Base-by-base conservation (phyloP, 2,888 invertebrate species). In the Phortica magna region DNA sequence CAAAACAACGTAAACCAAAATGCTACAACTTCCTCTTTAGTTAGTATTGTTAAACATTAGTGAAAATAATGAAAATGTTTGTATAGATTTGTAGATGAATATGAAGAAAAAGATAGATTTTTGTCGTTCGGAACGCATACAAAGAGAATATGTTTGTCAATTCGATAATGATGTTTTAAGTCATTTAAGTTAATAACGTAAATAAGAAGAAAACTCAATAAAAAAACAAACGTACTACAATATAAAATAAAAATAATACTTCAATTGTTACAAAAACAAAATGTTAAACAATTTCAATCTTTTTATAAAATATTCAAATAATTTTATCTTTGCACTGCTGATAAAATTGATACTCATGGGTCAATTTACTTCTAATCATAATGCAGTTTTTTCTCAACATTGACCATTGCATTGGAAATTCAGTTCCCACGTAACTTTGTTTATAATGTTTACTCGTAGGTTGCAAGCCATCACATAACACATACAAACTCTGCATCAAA, bases 21-120 rank as follows among this genome's bases (percentile, higher is more conserved):
- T 85, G 83, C 79, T 81, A 80, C 78, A 85, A 87, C 79, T 81
- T 83, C 79, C 78, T 81, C 78, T 76, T 80, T 79, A 79, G 77
- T 72, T 68, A 77, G 59, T 76, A 48, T 14, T 14, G 31, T 31
- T 31, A 31, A 12, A 48, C 48, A 12, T 48, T 48, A 48, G 14
- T 48, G 3, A 48, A 12, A 48, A 14, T 14, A 48, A 48, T 12
- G 48, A 9, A 48, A 48, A 48, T 48, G 14, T 48, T 48, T 48
- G 48, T 48, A 48, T 12, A 48, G 48, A 12, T 48, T 9, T 14
- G 48, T 12, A n/a, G 17, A 9, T n/a, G 59, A 59, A n/a, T 2
- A 59, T 59, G 48, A 48, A 48, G 10, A 14, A 48, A 31, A 31
- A 31, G 31, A 31, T 31, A 31, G 31, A 31, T 31, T 48, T 48